phyloP scores from a whole-genome alignment of 2,888 invertebrate species.

The Cerceris ruficornis region DNA sequence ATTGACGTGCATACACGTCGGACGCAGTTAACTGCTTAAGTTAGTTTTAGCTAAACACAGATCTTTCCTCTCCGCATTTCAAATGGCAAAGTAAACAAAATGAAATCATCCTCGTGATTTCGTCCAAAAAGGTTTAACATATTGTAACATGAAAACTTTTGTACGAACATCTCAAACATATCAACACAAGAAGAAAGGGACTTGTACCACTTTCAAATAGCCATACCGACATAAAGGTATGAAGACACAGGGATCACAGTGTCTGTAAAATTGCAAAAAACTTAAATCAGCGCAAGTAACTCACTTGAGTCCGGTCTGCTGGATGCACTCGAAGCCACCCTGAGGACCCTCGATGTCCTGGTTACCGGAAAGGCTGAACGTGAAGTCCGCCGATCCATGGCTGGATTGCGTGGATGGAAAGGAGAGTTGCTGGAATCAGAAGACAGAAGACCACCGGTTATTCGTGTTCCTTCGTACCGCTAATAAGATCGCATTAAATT shows the following conservation, averaged over 20 bases:
- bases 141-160: too few relatives aligned
- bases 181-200: too few relatives aligned
- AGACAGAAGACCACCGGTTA: constrained; percentile 45
- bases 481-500: constrained; percentile 69
- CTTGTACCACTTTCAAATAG: too few relatives aligned
- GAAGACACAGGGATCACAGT: not conserved
- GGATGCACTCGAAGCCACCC: constrained; percentile 96
- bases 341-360: constrained; percentile 92
- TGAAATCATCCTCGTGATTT: too few relatives aligned
- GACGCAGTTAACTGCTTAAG: too few relatives aligned
- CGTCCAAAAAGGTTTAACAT: too few relatives aligned
- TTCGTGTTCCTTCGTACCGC: constrained; percentile 60
- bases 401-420: constrained; percentile 86
- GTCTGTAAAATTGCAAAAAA: not conserved
- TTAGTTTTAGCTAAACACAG: too few relatives aligned
- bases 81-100: too few relatives aligned
- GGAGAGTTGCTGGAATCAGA: constrained; percentile 86
- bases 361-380: constrained; percentile 90
- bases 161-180: too few relatives aligned
- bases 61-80: too few relatives aligned
- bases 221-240: not conserved
- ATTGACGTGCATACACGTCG: too few relatives aligned
- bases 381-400: constrained; percentile 85
- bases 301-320: constrained; percentile 85
- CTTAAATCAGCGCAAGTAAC: constrained; percentile 36